These are phyloP conservation scores for Geopemphigus sp. DNA, from an alignment of 1,140 invertebrate genomes.

Conservation along the genomic window DNA sequence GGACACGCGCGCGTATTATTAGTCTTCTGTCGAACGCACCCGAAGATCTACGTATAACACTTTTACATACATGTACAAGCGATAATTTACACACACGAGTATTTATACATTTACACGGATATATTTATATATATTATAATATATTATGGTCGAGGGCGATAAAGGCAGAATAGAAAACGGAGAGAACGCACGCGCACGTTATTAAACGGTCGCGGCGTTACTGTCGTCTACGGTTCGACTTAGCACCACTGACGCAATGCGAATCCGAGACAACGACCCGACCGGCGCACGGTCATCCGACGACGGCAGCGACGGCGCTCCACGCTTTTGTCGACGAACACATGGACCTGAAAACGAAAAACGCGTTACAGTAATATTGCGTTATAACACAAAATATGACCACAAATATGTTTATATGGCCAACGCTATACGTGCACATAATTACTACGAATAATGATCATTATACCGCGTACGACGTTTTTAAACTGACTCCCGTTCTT, in stretches of 20 bases:
- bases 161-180: too few relatives aligned
- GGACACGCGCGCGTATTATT: too few relatives aligned
- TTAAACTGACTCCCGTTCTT: neutral
- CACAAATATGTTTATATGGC: neutral
- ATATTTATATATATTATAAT: too few relatives aligned
- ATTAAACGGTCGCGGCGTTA: slow-evolving; percentile 33
- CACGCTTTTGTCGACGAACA: slow-evolving; percentile 2
- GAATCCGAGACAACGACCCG: slow-evolving; percentile 44
- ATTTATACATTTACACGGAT: too few relatives aligned
- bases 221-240: slow-evolving; percentile 39
- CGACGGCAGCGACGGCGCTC: slow-evolving; percentile 8
- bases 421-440: neutral
- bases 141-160: slow-evolving; percentile 10
- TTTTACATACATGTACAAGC: neutral
- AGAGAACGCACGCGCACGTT: slow-evolving; percentile 1
- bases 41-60: neutral
- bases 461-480: too few relatives aligned
- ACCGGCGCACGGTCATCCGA: slow-evolving; percentile 46
- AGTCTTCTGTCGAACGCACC: too few relatives aligned
- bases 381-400: neutral
- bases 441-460: too few relatives aligned
- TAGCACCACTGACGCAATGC: slow-evolving; percentile 48
- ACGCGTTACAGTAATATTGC: neutral
- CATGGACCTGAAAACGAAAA: slow-evolving; percentile 37
- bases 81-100: neutral